Evolutionary conservation across 2,888 invertebrate genomes (phyloP), one percentile per base, ranked within the genome.

Genomic region (Aradus depressus): DNA sequence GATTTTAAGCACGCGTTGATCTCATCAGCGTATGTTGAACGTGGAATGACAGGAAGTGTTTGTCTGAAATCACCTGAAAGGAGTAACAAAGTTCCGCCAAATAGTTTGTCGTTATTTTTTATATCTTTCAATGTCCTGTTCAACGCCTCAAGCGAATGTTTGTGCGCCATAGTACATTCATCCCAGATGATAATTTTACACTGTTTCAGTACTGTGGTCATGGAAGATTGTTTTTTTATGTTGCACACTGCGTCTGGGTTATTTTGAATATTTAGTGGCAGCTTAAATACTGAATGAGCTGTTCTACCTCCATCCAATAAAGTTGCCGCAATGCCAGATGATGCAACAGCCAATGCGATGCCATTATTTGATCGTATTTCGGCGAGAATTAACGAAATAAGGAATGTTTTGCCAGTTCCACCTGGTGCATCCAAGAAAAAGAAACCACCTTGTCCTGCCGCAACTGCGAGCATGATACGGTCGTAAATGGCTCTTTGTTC

Each of bases 121-220:
- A n/a, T n/a, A n/a, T n/a, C n/a, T n/a, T n/a, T n/a, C n/a, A n/a
- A n/a, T n/a, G n/a, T n/a, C n/a, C n/a, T n/a, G n/a, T n/a, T n/a
- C n/a, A n/a, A n/a, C 28, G 66, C 64, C 50, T 67, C 65, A 19
- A 67, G 45, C 19, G 60, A 48, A 43, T 54, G 49, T 56, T 65
- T 66, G 50, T 65, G 64, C 2, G 65, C 55, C 67, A 68, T 67
- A 10, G 65, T 64, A 49, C 62, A 61, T 60, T 70, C 66, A 58
- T 69, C 67, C 66, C 64, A 67, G 28, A 69, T 56, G n/a, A 68
- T 64, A 10, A 66, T 16, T 58, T 56, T 60, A 35, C 59, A 57
- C 50, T 59, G 39, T 50, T 58, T 54, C 22, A 68, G 54, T 16
- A 65, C 57, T 55, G 61, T 60, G 16, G 60, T 64, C 50, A 59